Evolutionary conservation across 23 tunicate species (phyloP), one percentile per base, ranked within the genome.

Genomic region (Trididemnum clinides): DNA sequence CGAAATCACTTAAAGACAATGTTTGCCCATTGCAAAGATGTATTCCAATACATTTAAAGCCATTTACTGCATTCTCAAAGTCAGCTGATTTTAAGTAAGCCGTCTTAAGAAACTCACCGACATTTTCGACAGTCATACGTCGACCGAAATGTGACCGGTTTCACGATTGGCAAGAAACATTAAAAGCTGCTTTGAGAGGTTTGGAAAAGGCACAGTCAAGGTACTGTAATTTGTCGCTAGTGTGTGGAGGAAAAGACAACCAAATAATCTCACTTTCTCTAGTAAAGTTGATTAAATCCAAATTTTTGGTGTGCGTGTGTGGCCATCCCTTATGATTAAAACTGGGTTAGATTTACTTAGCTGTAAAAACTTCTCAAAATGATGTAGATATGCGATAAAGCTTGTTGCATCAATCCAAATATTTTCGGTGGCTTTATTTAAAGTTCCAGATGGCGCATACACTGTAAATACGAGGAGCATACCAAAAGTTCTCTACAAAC

Each of bases 201-300:
- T 62, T 62, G n/a, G n/a, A 62, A 62, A 62, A 62, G n/a, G 69
- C n/a, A 6, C 69, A 5, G 69, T 62, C 69, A 62, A 62, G 69
- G 27, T 20, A 22, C 27, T 62, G 69, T 4, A 62, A 23, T 22
- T 62, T 62, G 69, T 62, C 22, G 6, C 22, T 62, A 23, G 69
- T 62, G n/a, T 62, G 23, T 12, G 69, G 69, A 62, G 69, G 69
- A 62, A 62, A 23, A 15, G 69, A 62, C n/a, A 62, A 62, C 69
- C 15, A 62, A 22, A 62, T 22, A 12, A 62, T 20, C 23, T 23
- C 69, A 20, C 4, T 62, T 62, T 62, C 69, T 62, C 69, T n/a
- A 5, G 69, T 23, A 62, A 12, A 62, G n/a, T 62, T 62, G n/a
- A 62, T 62, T n/a, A 62, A n/a, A 20, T 62, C 23, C n/a, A 62